Evolutionary conservation across 1,140 invertebrate species (phyloP).

Genomic region (Microplitis demolitor): DNA sequence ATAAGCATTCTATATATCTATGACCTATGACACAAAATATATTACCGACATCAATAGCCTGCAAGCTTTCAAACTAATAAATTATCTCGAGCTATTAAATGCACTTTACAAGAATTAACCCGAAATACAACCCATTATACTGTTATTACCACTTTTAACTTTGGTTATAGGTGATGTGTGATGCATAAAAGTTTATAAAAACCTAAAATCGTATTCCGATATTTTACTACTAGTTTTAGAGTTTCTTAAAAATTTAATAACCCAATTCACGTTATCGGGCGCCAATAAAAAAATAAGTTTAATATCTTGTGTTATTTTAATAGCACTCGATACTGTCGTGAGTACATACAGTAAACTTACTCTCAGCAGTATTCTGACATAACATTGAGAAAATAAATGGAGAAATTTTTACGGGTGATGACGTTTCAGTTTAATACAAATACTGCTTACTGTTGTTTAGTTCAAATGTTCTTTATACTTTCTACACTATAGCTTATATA

Average conservation of each 20-base stretch:
- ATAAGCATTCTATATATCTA: too few relatives aligned
- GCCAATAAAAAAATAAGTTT: slow-evolving; percentile 19
- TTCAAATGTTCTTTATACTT: neutral
- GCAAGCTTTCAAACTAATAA: too few relatives aligned
- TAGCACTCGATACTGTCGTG: slow-evolving; percentile 4
- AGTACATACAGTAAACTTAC: neutral
- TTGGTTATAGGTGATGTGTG: too few relatives aligned
- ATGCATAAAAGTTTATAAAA: too few relatives aligned
- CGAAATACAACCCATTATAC: too few relatives aligned
- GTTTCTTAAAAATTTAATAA: slow-evolving; percentile 21
- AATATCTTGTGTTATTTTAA: slow-evolving; percentile 24
- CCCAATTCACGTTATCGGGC: slow-evolving; percentile 25
- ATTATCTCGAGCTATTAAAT: too few relatives aligned
- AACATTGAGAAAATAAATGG: neutral
- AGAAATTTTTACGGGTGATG: slow-evolving; percentile 14
- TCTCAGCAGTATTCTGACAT: neutral
- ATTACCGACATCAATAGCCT: too few relatives aligned
- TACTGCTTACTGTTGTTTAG: neutral
- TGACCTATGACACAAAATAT: too few relatives aligned
- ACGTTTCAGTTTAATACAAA: slow-evolving; percentile 15
- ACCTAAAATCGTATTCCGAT: too few relatives aligned
- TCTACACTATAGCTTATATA: neutral
- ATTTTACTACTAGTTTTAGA: slow-evolving; percentile 7
- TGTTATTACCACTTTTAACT: too few relatives aligned
- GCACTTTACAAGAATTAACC: too few relatives aligned